These are phyloP conservation scores for Sporophila hypoxantha DNA, from an alignment of 2,113 vertebrate species.

Conservation along the genomic window DNA sequence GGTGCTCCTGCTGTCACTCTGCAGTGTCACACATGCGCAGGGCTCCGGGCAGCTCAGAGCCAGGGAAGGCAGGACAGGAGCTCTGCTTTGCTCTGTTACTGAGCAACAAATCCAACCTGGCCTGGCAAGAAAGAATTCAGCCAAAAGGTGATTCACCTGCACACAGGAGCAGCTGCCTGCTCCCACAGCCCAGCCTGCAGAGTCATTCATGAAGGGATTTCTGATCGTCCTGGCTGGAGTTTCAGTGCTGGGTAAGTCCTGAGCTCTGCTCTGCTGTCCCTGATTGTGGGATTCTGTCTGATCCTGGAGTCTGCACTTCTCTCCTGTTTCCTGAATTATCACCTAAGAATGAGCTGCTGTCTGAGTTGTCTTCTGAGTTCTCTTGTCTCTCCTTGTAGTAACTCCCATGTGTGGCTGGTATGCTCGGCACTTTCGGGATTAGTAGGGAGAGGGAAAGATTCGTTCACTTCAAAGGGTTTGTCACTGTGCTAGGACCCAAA, in stretches of 20 bases:
- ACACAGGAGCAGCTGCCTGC: not conserved
- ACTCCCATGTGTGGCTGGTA: not conserved
- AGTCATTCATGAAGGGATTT: conserved; percentile 56
- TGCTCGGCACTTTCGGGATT: not conserved
- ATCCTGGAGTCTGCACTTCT: not conserved
- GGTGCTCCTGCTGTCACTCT: not conserved
- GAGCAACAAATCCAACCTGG: not conserved
- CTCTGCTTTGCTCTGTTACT: not conserved
- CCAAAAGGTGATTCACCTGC: not conserved
- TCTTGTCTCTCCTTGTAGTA: not conserved
- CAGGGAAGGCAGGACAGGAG: not conserved
- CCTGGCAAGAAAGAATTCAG: not conserved
- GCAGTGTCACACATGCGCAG: not conserved
- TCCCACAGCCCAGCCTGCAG: not conserved
- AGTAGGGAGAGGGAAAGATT: not conserved
- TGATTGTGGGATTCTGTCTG: not conserved
- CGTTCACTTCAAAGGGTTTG: not conserved
- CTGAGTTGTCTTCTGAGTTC: not conserved
- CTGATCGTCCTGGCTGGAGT: conserved; percentile 36
- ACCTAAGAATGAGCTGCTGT: not conserved
- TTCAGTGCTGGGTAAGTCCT: conserved; percentile 60
- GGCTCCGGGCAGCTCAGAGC: rapidly evolving
- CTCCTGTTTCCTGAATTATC: not conserved
- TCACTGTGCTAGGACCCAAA: not conserved
- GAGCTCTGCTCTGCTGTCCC: not conserved